Evolutionary conservation across 2,888 invertebrate species (phyloP).

Genomic region (Diploptera punctata): DNA sequence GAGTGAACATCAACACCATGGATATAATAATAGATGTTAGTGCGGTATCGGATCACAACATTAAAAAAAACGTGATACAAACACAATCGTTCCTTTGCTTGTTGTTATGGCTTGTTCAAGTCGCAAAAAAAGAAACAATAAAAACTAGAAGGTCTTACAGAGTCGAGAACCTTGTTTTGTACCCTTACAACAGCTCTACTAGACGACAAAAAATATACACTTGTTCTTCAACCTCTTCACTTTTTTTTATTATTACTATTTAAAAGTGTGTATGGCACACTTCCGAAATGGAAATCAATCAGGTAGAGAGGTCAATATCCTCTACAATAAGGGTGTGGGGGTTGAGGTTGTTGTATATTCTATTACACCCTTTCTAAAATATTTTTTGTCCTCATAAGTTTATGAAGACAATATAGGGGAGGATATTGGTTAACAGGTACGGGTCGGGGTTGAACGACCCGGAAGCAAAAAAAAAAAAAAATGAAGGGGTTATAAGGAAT

Average conservation of each 20-base stretch:
- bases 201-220: conserved; percentile 23
- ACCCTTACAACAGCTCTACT: not conserved
- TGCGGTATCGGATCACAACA: conserved; percentile 13
- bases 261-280: conserved; percentile 18
- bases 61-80: not conserved
- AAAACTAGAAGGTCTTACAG: not conserved
- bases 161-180: conserved; percentile 1
- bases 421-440: conserved; percentile 29
- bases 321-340: conserved; percentile 17
- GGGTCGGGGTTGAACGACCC: not conserved
- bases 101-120: not conserved
- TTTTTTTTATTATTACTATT: conserved; percentile 6
- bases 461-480: not conserved
- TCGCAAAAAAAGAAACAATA: conserved; percentile 14
- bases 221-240: conserved; percentile 18
- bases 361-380: conserved; percentile 24
- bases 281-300: conserved; percentile 29
- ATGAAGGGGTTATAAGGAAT: conserved; percentile 9
- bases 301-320: conserved; percentile 22
- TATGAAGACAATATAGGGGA: conserved; percentile 27
- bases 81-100: conserved; percentile 4
- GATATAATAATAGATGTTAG: conserved; percentile 7
- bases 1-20: not conserved
- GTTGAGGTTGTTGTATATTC: conserved; percentile 18
- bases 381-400: conserved; percentile 18